phyloP scores from a whole-genome alignment of 2,797 vertebrate genomes.

The Sparidentex hasta region DNA sequence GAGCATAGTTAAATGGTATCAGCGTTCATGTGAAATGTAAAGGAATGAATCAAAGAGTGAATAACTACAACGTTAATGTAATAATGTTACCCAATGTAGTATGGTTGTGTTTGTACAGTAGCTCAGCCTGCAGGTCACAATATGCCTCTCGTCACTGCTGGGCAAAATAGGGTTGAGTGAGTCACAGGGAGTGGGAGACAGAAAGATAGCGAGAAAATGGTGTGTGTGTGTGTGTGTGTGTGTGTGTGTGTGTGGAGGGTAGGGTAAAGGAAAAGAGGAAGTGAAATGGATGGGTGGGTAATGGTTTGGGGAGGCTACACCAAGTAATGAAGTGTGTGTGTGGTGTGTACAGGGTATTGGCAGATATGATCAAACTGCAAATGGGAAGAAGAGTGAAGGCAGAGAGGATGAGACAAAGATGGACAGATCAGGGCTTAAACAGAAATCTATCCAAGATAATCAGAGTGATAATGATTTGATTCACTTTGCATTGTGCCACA shows the following conservation, averaged over 20 bases:
- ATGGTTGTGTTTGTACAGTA: conserved; percentile 40
- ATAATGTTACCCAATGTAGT: conserved; percentile 22
- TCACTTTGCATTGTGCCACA: no score
- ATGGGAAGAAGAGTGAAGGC: background rate
- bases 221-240: background rate
- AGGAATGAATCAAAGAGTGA: background rate
- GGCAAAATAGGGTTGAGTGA: background rate
- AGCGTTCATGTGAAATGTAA: background rate
- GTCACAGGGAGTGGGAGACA: background rate
- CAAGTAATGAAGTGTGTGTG: conserved; percentile 21
- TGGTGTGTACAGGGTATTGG: background rate
- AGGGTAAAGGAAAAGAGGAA: background rate
- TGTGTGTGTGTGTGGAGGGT: no score
- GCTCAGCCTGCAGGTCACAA: conserved; percentile 42
- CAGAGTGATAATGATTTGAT: background rate
- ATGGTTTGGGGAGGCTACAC: conserved; percentile 42
- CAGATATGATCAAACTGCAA: conserved; percentile 39
- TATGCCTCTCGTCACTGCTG: conserved; percentile 41
- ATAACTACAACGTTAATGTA: background rate
- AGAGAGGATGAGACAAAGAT: background rate
- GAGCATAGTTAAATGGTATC: background rate
- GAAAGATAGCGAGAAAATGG: background rate
- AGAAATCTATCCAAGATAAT: background rate
- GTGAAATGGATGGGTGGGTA: background rate
- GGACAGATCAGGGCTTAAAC: background rate